These are phyloP conservation scores for Xyrichtys novacula DNA, from an alignment of 2,797 vertebrate species.

Conservation along the genomic window DNA sequence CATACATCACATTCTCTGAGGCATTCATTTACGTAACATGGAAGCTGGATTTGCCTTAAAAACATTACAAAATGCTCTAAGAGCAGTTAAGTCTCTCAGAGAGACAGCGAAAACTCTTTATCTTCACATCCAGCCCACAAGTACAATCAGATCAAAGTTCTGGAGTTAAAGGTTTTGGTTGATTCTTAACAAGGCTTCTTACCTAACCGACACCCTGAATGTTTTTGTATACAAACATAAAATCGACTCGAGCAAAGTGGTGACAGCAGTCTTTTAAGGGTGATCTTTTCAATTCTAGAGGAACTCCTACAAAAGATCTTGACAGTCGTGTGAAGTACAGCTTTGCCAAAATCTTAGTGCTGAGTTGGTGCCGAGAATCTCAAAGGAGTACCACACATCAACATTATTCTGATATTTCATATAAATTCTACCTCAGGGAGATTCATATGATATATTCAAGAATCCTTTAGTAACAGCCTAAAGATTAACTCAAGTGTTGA, in stretches of 20 bases:
- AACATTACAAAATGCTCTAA: conserved; percentile 18
- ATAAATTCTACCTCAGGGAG: conserved; percentile 4
- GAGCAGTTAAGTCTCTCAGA: conserved; percentile 13
- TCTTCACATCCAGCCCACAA: conserved; percentile 24
- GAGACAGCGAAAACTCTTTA: conserved; percentile 1
- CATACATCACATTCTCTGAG: conserved; percentile 27
- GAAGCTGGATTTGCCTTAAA: conserved; percentile 6
- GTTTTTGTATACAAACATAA: conserved; percentile 56
- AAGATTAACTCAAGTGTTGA: conserved; percentile 27
- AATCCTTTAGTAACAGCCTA: not conserved
- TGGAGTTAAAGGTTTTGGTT: conserved; percentile 39
- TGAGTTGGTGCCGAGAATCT: conserved; percentile 15
- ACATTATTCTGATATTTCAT: conserved; percentile 13
- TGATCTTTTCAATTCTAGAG: conserved; percentile 14
- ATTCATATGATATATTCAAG: conserved; percentile 24
- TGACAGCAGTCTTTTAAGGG: conserved; percentile 27
- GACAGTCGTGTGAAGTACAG: not conserved
- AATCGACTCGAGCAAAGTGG: conserved; percentile 18
- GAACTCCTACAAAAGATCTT: conserved; percentile 8
- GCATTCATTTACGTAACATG: conserved; percentile 14
- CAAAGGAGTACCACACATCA: not conserved
- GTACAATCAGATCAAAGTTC: conserved; percentile 24
- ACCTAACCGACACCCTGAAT: conserved; percentile 23
- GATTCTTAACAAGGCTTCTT: conserved; percentile 9
- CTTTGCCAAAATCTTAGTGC: not conserved